Conservation (phyloP, 2,797 vertebrate species). For the Varecia variegata region DNA sequence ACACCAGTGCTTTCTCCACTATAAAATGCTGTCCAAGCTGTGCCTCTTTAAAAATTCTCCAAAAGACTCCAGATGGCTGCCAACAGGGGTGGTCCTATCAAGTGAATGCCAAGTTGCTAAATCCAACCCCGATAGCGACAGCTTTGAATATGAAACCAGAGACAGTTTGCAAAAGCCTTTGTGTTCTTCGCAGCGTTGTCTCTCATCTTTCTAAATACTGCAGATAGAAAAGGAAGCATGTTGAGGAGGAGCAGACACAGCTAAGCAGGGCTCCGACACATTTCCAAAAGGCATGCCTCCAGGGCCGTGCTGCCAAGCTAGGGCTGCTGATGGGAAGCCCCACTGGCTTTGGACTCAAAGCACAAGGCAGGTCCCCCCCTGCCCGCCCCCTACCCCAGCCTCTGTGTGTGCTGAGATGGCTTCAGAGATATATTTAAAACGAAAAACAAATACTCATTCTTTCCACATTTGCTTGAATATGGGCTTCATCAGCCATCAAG, state of each 20-base stretch:
- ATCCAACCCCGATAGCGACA: conserved; percentile 65
- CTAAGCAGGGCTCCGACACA: neutral
- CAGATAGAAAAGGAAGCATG: conserved; percentile 59
- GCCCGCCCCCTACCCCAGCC: neutral
- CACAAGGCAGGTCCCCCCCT: neutral
- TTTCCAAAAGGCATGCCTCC: conserved; percentile 45
- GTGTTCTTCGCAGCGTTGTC: conserved; percentile 66
- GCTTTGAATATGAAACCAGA: conserved; percentile 72
- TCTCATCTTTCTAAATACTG: conserved; percentile 73
- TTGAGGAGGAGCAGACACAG: conserved; percentile 58
- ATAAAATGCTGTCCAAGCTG: conserved; percentile 50
- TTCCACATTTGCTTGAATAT: conserved; percentile 40
- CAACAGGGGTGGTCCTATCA: conserved; percentile 71
- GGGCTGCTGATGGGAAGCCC: conserved; percentile 10
- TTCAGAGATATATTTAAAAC: conserved; percentile 55
- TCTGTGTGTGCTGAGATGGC: neutral
- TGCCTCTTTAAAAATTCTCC: conserved; percentile 65
- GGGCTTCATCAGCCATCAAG: conserved; percentile 17
- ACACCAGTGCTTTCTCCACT: conserved; percentile 17
- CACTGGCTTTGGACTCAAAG: neutral
- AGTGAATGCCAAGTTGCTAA: conserved; percentile 75
- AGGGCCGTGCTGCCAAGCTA: neutral
- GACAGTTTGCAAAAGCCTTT: conserved; percentile 68
- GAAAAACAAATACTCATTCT: conserved; percentile 13
- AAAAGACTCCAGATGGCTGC: conserved; percentile 72